A percentile compares a stretch with the other conserved stretches of the same genome.
phyloP scores from a whole-genome alignment of 2,113 vertebrate genomes.

The Carassius carassius region DNA sequence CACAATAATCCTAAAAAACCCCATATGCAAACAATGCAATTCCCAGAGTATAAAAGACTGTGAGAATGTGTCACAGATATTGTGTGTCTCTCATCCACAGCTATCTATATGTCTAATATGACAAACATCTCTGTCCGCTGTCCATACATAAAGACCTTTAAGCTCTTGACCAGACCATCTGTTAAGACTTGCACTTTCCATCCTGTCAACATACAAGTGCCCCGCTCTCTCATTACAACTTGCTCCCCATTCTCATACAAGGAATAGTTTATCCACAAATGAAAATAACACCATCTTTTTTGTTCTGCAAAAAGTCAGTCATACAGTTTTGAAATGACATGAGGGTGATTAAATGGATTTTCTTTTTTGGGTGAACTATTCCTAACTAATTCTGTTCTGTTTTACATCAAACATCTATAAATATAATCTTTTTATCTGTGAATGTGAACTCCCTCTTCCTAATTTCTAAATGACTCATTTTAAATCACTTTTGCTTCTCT shows the following conservation, averaged over 20 bases:
- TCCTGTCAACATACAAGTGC: conserved; percentile 65
- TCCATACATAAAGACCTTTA: conserved; percentile 45
- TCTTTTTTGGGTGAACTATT: background rate
- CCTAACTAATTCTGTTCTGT: background rate
- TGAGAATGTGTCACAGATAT: conserved; percentile 33
- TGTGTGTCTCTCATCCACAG: background rate
- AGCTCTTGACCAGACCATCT: conserved; percentile 57
- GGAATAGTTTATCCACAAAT: background rate
- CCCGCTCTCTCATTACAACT: conserved; percentile 19
- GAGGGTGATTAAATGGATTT: background rate
- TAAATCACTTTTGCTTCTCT: background rate
- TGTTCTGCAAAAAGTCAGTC: background rate
- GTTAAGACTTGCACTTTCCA: conserved; percentile 67
- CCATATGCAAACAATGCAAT: conserved; percentile 67
- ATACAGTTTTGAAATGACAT: background rate
- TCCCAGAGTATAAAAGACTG: conserved; percentile 39
- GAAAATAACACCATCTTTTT: background rate
- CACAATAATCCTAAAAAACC: conserved; percentile 57
- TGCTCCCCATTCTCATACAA: conserved; percentile 23
- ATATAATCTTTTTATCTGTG: background rate
- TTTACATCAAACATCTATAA: background rate
- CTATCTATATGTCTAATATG: conserved; percentile 35
- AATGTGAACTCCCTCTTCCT: background rate
- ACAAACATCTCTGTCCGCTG: conserved; percentile 53
- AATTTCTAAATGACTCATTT: conserved; percentile 34